Percentiles rank a stretch among this genome's conserved stretches.
phyloP scores from a whole-genome alignment of 2,888 invertebrate species.

The Ophion obscuratus region DNA sequence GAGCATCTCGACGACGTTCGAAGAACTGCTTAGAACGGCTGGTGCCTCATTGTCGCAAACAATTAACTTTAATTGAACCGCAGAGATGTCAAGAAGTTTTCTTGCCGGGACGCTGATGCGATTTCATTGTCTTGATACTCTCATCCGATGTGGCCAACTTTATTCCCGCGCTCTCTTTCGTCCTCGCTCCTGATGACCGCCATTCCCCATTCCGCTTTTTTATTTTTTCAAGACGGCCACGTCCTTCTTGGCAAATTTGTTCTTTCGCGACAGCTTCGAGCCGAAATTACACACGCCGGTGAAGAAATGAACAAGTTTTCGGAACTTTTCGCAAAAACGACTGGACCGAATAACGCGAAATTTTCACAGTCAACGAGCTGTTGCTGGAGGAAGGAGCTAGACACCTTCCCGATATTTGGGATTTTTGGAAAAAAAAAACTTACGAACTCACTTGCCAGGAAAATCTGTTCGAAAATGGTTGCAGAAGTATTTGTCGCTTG shows the following conservation, averaged over 20 bases:
- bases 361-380: background rate
- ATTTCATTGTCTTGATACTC: slow-evolving; percentile 67
- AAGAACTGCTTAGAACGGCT: slow-evolving; percentile 30
- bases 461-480: too few relatives aligned
- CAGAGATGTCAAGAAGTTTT: slow-evolving; percentile 66
- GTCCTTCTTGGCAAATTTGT: background rate
- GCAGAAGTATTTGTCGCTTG: too few relatives aligned
- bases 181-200: slow-evolving; percentile 15
- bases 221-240: background rate
- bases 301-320: background rate
- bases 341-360: background rate
- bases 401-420: too few relatives aligned
- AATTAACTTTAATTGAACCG: slow-evolving; percentile 71
- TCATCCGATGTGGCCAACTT: slow-evolving; percentile 44
- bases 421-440: too few relatives aligned
- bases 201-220: slow-evolving; percentile 16
- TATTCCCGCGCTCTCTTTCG: slow-evolving; percentile 10
- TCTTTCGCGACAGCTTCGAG: too few relatives aligned
- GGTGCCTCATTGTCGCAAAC: slow-evolving; percentile 64
- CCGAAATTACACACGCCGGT: background rate
- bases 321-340: background rate
- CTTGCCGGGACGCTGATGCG: slow-evolving; percentile 61
- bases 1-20: slow-evolving; percentile 37
- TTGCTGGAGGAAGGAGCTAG: background rate
- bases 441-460: too few relatives aligned